These are phyloP conservation scores for Pygocentrus nattereri DNA, from an alignment of 2,797 vertebrate genomes.

Conservation along the genomic window DNA sequence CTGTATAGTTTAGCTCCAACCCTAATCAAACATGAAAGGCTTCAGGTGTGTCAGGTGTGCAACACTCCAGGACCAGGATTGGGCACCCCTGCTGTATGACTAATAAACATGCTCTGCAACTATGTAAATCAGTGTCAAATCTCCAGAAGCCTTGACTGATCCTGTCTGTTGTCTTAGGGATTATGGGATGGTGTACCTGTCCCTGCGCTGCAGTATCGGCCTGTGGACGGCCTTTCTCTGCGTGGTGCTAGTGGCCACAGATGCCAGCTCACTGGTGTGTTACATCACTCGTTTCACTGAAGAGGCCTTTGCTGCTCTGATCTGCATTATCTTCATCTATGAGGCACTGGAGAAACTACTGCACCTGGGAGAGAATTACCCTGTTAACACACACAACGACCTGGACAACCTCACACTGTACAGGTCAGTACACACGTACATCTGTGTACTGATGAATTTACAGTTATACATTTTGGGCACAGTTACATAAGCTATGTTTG, in stretches of 20 bases:
- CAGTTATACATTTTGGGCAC: neutral
- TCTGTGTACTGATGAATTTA: too few relatives aligned
- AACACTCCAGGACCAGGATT: too few relatives aligned
- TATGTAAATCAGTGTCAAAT: too few relatives aligned
- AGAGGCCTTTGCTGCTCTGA: conserved; percentile 94
- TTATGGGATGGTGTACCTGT: conserved; percentile 89
- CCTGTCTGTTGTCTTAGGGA: conserved; percentile 76
- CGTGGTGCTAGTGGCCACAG: conserved; percentile 92
- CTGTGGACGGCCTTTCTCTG: conserved; percentile 95
- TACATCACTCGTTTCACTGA: conserved; percentile 99
- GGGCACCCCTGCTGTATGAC: too few relatives aligned
- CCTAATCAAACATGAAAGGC: too few relatives aligned
- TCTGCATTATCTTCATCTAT: conserved; percentile 98
- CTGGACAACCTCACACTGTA: conserved; percentile 89
- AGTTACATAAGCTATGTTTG: too few relatives aligned
- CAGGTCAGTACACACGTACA: conserved; percentile 77
- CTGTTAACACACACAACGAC: conserved; percentile 86
- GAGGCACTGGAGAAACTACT: conserved; percentile 95
- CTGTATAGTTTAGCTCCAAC: too few relatives aligned
- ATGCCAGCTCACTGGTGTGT: conserved; percentile 94
- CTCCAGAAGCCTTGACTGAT: neutral
- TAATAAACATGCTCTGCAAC: too few relatives aligned
- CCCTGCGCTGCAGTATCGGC: conserved; percentile 91
- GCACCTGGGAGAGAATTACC: conserved; percentile 85
- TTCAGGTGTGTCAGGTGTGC: too few relatives aligned